Conservation (phyloP, 1,140 invertebrate genomes). For the Rhagoletis zephyria region DNA sequence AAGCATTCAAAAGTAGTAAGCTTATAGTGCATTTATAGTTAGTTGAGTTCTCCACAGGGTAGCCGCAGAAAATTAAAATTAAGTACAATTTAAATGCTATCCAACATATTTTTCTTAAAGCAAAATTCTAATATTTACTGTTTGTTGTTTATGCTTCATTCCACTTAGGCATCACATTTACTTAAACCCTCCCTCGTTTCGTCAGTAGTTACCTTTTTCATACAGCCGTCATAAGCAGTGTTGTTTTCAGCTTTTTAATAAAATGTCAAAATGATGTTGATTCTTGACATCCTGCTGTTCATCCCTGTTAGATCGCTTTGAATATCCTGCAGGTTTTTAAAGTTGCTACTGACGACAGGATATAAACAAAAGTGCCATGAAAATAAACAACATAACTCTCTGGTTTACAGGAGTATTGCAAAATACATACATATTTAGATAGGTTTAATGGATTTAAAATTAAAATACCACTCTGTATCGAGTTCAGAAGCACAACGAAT, state of each 20-base stretch:
- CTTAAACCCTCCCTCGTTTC: background rate
- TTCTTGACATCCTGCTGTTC: background rate
- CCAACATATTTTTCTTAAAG: no score
- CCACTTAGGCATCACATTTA: background rate
- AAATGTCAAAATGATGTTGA: constrained; percentile 21
- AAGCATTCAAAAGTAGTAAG: no score
- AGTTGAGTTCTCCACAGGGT: no score
- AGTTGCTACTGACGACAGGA: background rate
- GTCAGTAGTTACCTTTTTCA: background rate
- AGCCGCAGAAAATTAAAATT: no score
- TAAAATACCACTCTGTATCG: no score
- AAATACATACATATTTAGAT: background rate
- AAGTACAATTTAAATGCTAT: no score
- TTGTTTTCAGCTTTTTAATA: constrained; percentile 42
- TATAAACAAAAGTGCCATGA: background rate
- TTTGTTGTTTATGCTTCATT: no score
- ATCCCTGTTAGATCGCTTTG: background rate
- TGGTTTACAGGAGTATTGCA: background rate
- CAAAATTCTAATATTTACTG: no score
- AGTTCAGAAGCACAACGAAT: no score
- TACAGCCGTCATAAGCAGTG: background rate
- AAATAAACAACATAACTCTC: background rate
- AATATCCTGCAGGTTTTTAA: background rate
- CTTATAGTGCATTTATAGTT: no score
- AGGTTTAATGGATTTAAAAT: no score